Base-by-base conservation (phyloP, 2,113 vertebrate genomes). In the Hemichromis elongatus region DNA sequence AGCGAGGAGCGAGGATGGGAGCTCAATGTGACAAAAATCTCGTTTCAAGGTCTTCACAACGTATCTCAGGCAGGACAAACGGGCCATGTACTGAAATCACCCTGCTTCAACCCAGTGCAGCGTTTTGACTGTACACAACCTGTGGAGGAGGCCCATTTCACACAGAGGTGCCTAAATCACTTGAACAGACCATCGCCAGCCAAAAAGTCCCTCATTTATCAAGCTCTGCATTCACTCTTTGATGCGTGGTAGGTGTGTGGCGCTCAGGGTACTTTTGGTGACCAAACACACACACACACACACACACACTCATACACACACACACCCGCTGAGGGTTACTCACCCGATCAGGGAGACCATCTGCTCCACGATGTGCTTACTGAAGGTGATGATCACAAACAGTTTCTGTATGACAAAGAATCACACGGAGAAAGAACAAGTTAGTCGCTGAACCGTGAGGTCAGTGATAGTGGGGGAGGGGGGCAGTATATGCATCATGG, bases 331-430 rank as follows among this genome's bases (percentile, higher is more conserved):
- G 83, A 93, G 89, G 93, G 90, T 94, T 96, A 99, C 98, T 99
- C 95, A 99, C 97, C 98, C 97, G 56, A 97, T 97, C 86, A 99
- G 95, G 89, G 97, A 95, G 94, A 97, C 97, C 97, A 98, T 99
- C 97, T 98, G 98, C 90, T 99, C 97, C 95, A 97, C 97, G 89
- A 97, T 98, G 95, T 98, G 97, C 92, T 96, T 97, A 97, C 96
- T 98, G 96, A 98, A 98, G 81, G 97, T 98, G 96, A 98, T 91
- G 85, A 98, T 97, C 88, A 98, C 97, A 86, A 99, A 98, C 84
- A 98, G 96, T 97, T 98, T 98, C 98, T 99, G 97, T 91, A 95
- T 95, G 95, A 93, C 90, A 90, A 92, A 95, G 92, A 94, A 94
- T 93, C 45, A 94, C 95, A 91, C 82, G 89, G 86, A 92, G 90